A percentile compares a stretch with the other conserved stretches of the same genome.
Evolutionary conservation across 92 coral and sea anemone genomes (phyloP).

Genomic region (Epizoanthus illoricatus): DNA sequence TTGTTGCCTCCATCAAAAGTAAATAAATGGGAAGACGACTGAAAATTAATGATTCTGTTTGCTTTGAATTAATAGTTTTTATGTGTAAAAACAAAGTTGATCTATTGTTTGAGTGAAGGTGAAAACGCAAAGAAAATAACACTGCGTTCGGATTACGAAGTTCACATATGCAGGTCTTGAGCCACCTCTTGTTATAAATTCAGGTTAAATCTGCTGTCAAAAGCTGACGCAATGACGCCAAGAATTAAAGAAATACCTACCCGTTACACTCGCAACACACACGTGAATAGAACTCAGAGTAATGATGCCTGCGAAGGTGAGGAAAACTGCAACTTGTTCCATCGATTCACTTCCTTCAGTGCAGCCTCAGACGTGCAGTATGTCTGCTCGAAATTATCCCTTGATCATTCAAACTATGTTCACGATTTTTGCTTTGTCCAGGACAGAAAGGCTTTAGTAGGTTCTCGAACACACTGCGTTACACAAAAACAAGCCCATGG

Average conservation of each 20-base stretch:
- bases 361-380: background rate
- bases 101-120: no score
- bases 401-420: background rate
- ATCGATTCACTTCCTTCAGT: background rate
- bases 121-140: background rate
- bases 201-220: background rate
- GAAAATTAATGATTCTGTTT: background rate
- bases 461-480: background rate
- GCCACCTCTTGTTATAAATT: background rate
- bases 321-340: background rate
- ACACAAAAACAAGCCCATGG: background rate
- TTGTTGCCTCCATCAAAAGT: background rate
- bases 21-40: background rate
- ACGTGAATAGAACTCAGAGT: background rate
- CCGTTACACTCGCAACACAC: background rate
- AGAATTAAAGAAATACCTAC: background rate
- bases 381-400: background rate
- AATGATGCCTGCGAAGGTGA: background rate
- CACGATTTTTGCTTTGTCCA: background rate
- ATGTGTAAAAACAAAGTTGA: background rate
- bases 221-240: background rate
- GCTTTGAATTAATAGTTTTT: background rate
- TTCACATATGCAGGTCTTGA: no score
- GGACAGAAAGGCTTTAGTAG: background rate
- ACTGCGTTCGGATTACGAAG: background rate